Base-by-base conservation (phyloP, 2,113 vertebrate species). In the Anhinga rufa region DNA sequence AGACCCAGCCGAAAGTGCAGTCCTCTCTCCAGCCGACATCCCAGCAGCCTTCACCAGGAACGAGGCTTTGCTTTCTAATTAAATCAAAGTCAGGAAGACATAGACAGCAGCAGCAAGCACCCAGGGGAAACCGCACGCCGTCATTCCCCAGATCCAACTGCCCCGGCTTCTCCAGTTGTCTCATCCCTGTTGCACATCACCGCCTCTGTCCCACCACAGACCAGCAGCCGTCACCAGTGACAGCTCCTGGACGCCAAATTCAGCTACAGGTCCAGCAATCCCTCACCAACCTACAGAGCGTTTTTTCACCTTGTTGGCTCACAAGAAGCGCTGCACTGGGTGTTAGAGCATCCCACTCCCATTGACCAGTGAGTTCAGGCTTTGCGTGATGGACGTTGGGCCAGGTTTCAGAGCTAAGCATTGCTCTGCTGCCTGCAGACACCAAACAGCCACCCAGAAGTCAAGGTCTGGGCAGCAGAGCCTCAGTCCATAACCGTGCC, bases 131-230 rank as follows among this genome's bases (percentile, higher is more conserved):
- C 17, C 3, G 2, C 44, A 24, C 2, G 2, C 36, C 9, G 25
- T 34, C 38, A 26, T 8, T 15, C 60, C 54, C 38, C 5, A 0
- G 10, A 28, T 12, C 40, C 48, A 6, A 1, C 49, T 2, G 9
- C 25, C 9, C 49, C 5, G n/a, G 65, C 49, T 49, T 7, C 81
- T 64, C 19, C 7, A 1, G 9, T 11, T 14, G 34, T 40, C 38
- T 13, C 66, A 28, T 21, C 28, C 46, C 46, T 3, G 0, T 4
- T 14, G 48, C 54, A 24, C 1, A 1, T 58, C 69, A 32, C 29
- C 17, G 7, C 49, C 31, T 17, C 54, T 20, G 22, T 26, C 51
- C 66, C 81, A 66, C 15, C 38, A 8, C 55, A 13, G 61, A 52
- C 24, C 38, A 32, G 24, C 19, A 19, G 54, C 31, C 24, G 6